Base-by-base conservation (phyloP, 2,113 vertebrate genomes). In the Coptodon bakossiorum region DNA sequence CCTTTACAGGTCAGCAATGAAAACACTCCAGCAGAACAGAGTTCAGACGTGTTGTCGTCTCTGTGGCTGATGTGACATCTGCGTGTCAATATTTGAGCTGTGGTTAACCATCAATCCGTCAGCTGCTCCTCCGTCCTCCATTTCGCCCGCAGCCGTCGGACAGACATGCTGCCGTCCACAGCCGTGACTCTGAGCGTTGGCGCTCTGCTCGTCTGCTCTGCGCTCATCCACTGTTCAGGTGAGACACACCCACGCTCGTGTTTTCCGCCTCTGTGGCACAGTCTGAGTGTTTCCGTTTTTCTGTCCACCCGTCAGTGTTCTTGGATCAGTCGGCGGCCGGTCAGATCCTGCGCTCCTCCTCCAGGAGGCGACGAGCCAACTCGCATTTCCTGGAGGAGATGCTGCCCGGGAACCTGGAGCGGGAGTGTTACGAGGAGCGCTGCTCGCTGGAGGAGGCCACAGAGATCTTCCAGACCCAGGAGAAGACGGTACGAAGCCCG, bases 391-490 rank as follows among this genome's bases (percentile, higher is more conserved):
- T 98, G 24, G 97, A 98, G 92, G 97, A 98, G 93, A 83, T 97
- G 43, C 53, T 82, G n/a, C 93, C 96, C 0, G 97, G 97, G 17
- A 93, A 97, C 90, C 87, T 98, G 92, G 97, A 98, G 93, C 93
- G 98, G 45, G 97, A 98, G 83, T 97, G 97, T 81, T 96, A 87
- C 0, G 97, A 98, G 92, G 97, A 98, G 82, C 86, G 14, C 3
- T 98, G 97, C 85, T 97, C 96, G 0, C 96, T 96, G 85, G 97
- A 98, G 91, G 98, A 98, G 90, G 97, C 96, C 0, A 81, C 92
- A 2, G 97, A 98, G 91, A 97, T 98, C 92, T 98, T 97, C 92
- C 96, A 96, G 86, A 97, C 93, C 0, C 92, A 53, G 10, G 97
- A 98, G 94, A 98, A 97, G 91, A 97, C 94, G 4, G 97, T 98